A percentile compares a stretch with the other conserved stretches of the same genome.
These are phyloP conservation scores for Phataginus tricuspis DNA, from an alignment of 2,797 vertebrate genomes.

Conservation along the genomic window DNA sequence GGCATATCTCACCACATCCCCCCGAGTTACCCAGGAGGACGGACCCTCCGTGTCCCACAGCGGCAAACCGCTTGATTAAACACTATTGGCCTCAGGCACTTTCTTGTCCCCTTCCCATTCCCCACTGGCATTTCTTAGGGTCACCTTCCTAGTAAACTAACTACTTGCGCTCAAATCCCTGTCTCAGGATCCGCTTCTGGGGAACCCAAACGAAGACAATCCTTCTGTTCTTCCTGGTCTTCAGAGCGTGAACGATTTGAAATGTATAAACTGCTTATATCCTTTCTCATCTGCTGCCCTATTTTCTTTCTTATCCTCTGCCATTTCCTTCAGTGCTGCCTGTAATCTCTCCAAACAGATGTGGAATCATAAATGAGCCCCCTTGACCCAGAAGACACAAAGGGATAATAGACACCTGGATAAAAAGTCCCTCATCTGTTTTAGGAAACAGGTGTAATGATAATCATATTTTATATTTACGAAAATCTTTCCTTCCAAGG, in stretches of 20 bases:
- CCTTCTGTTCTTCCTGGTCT: background rate
- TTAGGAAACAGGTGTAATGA: conserved; percentile 45
- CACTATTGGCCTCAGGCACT: background rate
- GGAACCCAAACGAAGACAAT: background rate
- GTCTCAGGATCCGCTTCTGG: background rate
- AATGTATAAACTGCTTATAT: background rate
- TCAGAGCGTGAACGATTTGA: background rate
- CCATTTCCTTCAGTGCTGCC: background rate
- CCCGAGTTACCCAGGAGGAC: background rate
- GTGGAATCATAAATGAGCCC: background rate
- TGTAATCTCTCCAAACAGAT: conserved; percentile 32
- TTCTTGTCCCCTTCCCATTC: background rate
- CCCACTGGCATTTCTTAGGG: background rate
- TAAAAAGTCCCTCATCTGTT: conserved; percentile 60
- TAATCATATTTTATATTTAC: conserved; percentile 58
- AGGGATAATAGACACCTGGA: conserved; percentile 52
- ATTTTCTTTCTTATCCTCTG: conserved; percentile 12
- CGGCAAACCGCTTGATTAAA: background rate
- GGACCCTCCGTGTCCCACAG: background rate
- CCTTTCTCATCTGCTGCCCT: background rate
- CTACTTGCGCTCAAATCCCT: background rate
- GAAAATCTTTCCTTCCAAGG: background rate
- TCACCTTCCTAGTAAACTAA: background rate
- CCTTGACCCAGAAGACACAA: background rate
- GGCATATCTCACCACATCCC: background rate